phyloP scores from a whole-genome alignment of 1,140 invertebrate species.

The Glomeris maerens region DNA sequence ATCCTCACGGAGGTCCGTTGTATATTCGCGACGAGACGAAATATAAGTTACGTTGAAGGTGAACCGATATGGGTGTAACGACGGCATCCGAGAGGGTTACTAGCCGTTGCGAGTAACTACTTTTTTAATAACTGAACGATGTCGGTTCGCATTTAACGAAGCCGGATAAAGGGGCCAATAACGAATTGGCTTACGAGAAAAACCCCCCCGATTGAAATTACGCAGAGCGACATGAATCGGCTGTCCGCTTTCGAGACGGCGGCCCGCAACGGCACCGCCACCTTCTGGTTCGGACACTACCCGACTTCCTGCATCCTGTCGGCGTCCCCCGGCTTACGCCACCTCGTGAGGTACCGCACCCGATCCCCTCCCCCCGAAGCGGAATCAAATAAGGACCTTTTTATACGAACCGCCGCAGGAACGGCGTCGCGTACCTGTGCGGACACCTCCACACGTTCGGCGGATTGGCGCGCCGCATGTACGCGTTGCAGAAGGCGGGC shows the following conservation, averaged over 20 bases:
- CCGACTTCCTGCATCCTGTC: conserved; percentile 73
- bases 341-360: conserved; percentile 34
- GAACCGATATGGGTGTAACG: conserved; percentile 7
- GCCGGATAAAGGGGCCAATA: neutral
- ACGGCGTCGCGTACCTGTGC: conserved; percentile 64
- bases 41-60: conserved; percentile 3
- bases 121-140: neutral
- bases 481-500: conserved; percentile 66
- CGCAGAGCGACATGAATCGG: conserved; percentile 37
- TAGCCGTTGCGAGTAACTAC: neutral
- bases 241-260: conserved; percentile 38
- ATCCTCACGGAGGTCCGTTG: conserved; percentile 41
- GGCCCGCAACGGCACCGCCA: conserved; percentile 39
- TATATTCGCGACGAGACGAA: too few relatives aligned
- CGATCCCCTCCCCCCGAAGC: conserved; percentile 2
- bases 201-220: conserved; percentile 5
- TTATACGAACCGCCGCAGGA: conserved; percentile 21
- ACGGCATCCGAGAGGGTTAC: conserved; percentile 1
- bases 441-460: conserved; percentile 78
- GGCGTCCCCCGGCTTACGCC: conserved; percentile 38
- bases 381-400: neutral
- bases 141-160: neutral
- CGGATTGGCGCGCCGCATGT: conserved; percentile 67
- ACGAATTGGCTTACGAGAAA: neutral
- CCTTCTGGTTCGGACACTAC: conserved; percentile 84